Percentiles rank a stretch among this genome's conserved stretches.
Conservation (phyloP, 2,888 invertebrate species). For the Cryptus viduatorius region DNA sequence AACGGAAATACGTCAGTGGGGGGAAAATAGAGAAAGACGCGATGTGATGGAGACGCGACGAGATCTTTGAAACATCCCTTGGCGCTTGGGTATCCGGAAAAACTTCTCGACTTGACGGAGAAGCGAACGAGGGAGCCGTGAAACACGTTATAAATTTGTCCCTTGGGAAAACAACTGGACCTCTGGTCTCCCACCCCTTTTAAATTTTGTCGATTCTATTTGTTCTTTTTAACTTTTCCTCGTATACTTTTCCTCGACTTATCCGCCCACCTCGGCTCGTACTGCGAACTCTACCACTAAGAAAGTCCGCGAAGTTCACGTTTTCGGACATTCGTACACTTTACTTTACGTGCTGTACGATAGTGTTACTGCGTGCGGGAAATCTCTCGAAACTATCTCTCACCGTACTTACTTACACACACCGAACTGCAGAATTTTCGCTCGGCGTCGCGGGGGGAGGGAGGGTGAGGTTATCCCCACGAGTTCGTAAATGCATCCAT, state of each 20-base stretch:
- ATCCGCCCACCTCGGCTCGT: neutral
- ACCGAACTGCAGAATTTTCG: conserved; percentile 10
- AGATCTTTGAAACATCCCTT: neutral
- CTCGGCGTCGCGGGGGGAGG: conserved; percentile 27
- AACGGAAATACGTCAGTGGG: conserved; percentile 1
- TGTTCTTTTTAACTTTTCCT: neutral
- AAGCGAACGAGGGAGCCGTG: neutral
- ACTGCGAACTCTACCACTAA: neutral
- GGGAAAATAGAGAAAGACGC: neutral
- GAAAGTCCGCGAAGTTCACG: conserved; percentile 5
- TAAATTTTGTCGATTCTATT: conserved; percentile 18
- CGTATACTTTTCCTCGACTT: conserved; percentile 12
- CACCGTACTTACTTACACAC: conserved; percentile 10
- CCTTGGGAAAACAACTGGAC: conserved; percentile 59
- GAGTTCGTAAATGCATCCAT: conserved; percentile 79
- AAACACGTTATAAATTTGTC: conserved; percentile 63
- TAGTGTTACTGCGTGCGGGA: conserved; percentile 1
- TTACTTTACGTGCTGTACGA: neutral
- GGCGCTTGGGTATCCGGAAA: neutral
- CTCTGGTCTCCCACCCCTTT: neutral
- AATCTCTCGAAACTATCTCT: conserved; percentile 53
- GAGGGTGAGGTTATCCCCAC: neutral
- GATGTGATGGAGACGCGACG: conserved; percentile 15
- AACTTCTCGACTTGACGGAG: conserved; percentile 35
- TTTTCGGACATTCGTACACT: conserved; percentile 2